Percentiles rank a stretch among this genome's conserved stretches.
These are phyloP conservation scores for Malacosoma neustria DNA, from an alignment of 2,888 invertebrate species.

Conservation along the genomic window DNA sequence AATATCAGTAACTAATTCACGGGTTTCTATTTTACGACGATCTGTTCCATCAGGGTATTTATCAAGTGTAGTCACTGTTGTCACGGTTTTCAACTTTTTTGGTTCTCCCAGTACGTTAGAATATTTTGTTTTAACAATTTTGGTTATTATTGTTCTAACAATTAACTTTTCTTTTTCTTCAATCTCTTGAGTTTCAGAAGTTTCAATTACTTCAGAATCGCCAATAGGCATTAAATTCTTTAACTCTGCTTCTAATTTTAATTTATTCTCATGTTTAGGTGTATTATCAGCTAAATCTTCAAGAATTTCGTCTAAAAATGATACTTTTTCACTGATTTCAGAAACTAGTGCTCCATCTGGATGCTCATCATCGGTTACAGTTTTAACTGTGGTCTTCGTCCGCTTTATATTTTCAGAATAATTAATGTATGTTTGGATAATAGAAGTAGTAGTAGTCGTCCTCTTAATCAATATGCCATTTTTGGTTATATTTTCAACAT, in stretches of 20 bases:
- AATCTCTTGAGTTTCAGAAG: constrained; percentile 13
- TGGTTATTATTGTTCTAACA: constrained; percentile 9
- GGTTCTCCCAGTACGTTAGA: constrained; percentile 14
- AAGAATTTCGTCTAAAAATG: constrained; percentile 36
- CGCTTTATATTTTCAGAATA: constrained; percentile 26
- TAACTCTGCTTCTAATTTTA: constrained; percentile 5
- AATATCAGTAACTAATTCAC: constrained; percentile 19
- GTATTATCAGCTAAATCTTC: constrained; percentile 6
- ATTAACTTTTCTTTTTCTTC: constrained; percentile 8
- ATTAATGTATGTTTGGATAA: constrained; percentile 35
- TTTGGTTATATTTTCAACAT: constrained; percentile 30
- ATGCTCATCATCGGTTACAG: constrained; percentile 48
- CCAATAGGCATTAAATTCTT: constrained; percentile 6
- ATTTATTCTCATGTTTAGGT: no score
- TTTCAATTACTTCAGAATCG: constrained; percentile 12
- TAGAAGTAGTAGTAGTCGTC: constrained; percentile 38
- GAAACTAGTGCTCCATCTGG: constrained; percentile 50
- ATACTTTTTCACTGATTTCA: constrained; percentile 50
- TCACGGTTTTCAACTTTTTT: constrained; percentile 21
- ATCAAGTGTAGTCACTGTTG: constrained; percentile 21
- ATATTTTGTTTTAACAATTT: constrained; percentile 17
- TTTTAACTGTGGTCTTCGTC: constrained; percentile 44
- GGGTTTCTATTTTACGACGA: constrained; percentile 20
- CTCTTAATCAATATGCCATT: constrained; percentile 36
- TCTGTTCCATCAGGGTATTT: constrained; percentile 25